Base-by-base conservation (phyloP, 2,888 invertebrate genomes). In the Mellilla xanthometata region DNA sequence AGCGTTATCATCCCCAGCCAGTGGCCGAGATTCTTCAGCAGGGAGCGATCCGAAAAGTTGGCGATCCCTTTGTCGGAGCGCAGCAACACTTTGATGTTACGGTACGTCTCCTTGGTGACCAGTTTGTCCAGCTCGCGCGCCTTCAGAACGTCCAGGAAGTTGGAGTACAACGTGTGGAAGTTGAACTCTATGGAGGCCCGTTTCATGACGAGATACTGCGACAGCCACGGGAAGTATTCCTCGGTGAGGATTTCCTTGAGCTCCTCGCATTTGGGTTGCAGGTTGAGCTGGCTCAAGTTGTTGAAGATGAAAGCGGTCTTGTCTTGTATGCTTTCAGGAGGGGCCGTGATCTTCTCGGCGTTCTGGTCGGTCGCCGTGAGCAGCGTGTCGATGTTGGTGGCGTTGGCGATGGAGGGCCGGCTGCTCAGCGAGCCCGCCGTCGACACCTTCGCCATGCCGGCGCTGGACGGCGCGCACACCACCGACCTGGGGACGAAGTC, bases 301-400 rank as follows among this genome's bases (percentile, higher is more conserved):
- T 99, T 99, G 84, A 99, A 99, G 64, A 99, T 98, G 80, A 99
- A 99, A 5, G 98, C 98, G 3, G 99, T 96, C 88, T 99, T 99
- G 79, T 99, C 99, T 83, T 99, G 99, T 22, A 99, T 91, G 1
- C 93, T 91, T 81, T 99, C 99, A 0, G 98, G 96, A 0, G 99
- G 99, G 0, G 95, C 91, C 8, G 93, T 94, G 8, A 98, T 93
- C 70, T 96, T 96, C 62, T 97, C 98, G 67, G 38, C 2, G 11
- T 98, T 98, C 62, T 95, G 94, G 65, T 97, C 97, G 0, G 98
- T 97, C 6, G 98, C 98, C 1, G 96, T 97, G 3, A 99, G 90
- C 40, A 99, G 89, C 0, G 99, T 99, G 71, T 99, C 99, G 58
- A 99, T 99, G 73, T 99, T 99, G 6, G 99, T 99, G 0, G 99